These are phyloP conservation scores for Todus mexicanus DNA, from an alignment of 2,797 vertebrate species.

Conservation along the genomic window DNA sequence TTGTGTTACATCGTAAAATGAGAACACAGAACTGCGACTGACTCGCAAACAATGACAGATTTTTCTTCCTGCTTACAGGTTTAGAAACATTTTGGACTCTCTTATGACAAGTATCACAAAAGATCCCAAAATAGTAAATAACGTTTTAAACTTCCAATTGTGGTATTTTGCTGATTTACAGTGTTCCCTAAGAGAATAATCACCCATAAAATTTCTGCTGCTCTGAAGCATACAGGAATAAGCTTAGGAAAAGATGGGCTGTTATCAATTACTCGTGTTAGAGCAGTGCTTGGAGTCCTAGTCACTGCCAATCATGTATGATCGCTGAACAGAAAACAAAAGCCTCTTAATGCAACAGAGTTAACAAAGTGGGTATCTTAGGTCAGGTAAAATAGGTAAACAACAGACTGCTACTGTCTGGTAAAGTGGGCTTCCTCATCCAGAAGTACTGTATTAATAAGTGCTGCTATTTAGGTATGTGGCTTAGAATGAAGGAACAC, in stretches of 20 bases:
- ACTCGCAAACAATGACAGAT: background rate
- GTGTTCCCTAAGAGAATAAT: constrained; percentile 12
- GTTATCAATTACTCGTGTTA: background rate
- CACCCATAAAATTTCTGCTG: background rate
- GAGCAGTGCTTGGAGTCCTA: background rate
- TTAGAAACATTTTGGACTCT: background rate
- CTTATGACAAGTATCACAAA: background rate
- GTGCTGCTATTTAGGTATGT: background rate
- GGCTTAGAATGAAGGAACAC: constrained; percentile 43
- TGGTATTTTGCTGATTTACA: background rate
- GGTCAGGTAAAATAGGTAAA: background rate
- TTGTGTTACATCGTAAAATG: background rate
- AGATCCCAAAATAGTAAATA: background rate
- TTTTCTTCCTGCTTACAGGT: constrained; percentile 22
- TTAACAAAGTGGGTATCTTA: background rate
- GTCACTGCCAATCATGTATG: background rate
- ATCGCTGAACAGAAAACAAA: background rate
- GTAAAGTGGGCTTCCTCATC: background rate
- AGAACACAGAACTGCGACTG: constrained; percentile 13
- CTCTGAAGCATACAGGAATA: background rate
- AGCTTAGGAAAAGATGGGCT: background rate
- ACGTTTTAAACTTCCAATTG: background rate
- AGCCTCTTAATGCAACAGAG: background rate
- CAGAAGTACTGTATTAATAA: constrained; percentile 9
- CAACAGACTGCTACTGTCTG: background rate